Evolutionary conservation across 2,888 invertebrate genomes (phyloP).

Genomic region (Poecilobothrus nobilitatus): DNA sequence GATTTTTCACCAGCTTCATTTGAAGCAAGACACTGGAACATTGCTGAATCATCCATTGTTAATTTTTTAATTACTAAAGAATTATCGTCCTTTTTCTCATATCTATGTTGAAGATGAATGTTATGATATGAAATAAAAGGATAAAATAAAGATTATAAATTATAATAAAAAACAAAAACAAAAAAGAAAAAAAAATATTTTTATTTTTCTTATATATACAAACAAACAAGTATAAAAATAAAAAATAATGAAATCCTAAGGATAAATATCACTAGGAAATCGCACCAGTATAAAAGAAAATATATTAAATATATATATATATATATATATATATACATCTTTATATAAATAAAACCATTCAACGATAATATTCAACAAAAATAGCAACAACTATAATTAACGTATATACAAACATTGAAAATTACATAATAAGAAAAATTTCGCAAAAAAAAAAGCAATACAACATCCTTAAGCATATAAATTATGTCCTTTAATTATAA

Average conservation of each 20-base stretch:
- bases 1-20: conserved; percentile 89
- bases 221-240: neutral
- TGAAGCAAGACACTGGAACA: conserved; percentile 88
- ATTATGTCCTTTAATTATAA: conserved; percentile 3
- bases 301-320: no score
- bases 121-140: neutral
- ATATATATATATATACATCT: no score
- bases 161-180: conserved; percentile 18
- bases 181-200: conserved; percentile 43
- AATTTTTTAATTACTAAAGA: conserved; percentile 72
- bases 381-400: neutral
- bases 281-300: no score
- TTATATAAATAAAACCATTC: no score
- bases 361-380: neutral
- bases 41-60: conserved; percentile 77
- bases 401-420: neutral
- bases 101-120: conserved; percentile 45
- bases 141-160: conserved; percentile 43
- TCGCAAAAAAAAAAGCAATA: neutral
- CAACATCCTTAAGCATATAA: neutral
- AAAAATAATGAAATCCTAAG: neutral
- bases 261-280: neutral
- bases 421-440: neutral
- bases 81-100: conserved; percentile 71
- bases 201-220: conserved; percentile 26